phyloP scores from a whole-genome alignment of 1,140 invertebrate genomes.

The Brachionus koreanus region DNA sequence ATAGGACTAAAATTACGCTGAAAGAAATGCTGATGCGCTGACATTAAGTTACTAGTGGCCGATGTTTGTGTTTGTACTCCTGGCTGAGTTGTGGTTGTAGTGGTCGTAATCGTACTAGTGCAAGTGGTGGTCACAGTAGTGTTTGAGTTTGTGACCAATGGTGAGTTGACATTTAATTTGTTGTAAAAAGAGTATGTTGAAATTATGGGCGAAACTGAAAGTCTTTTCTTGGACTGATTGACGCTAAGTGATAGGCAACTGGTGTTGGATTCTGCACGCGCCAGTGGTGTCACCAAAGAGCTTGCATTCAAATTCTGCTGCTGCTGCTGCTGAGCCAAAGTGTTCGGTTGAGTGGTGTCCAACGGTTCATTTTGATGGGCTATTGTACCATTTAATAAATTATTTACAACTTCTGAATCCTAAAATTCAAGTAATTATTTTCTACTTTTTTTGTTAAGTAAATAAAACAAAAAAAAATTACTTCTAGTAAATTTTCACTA shows the following conservation, averaged over 20 bases:
- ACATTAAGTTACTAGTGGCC: background rate
- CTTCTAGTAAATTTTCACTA: constrained; percentile 17
- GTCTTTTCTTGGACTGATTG: constrained; percentile 24
- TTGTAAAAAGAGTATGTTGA: constrained; percentile 31
- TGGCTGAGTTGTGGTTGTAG: background rate
- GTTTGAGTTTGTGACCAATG: background rate
- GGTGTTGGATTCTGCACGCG: background rate
- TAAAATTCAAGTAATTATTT: background rate
- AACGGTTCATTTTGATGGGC: background rate
- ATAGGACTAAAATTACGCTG: constrained; percentile 41
- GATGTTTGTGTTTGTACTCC: background rate
- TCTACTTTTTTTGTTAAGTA: background rate
- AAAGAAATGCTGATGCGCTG: constrained; percentile 40
- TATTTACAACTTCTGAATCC: constrained; percentile 21
- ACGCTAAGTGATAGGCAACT: constrained; percentile 7
- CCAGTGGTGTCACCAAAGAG: background rate
- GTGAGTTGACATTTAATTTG: constrained; percentile 38
- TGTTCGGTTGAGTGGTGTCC: background rate
- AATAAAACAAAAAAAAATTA: background rate
- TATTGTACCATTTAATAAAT: constrained; percentile 32
- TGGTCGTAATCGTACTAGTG: background rate
- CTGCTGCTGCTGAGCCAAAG: background rate
- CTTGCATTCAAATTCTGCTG: background rate
- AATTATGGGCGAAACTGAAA: constrained; percentile 40
- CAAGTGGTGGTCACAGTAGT: constrained; percentile 12